Evolutionary conservation across 2,797 vertebrate species (phyloP).

Genomic region (Clarias pachynema): DNA sequence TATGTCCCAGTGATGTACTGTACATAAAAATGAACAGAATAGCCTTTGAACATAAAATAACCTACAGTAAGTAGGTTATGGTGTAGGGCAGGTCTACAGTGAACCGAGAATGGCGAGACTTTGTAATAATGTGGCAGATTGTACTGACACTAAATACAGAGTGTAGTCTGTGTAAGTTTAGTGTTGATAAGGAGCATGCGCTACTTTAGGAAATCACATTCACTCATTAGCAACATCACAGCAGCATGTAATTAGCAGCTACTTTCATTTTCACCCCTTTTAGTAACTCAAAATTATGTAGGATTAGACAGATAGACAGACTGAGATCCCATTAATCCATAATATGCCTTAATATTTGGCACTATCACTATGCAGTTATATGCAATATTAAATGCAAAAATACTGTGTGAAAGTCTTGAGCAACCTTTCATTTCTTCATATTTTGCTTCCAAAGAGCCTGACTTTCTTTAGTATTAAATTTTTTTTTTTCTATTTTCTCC

Average conservation of each 20-base stretch:
- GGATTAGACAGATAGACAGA: no score
- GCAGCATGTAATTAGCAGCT: neutral
- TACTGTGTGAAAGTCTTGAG: no score
- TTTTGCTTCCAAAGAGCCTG: no score
- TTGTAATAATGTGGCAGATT: neutral
- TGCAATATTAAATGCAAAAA: no score
- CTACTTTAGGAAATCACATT: conserved; percentile 7
- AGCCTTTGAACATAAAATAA: neutral
- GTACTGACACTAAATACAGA: neutral
- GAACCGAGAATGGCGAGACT: neutral
- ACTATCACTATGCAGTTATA: no score
- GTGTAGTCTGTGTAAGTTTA: neutral
- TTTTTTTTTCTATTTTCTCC: no score
- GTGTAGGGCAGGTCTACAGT: neutral
- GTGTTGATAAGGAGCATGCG: no score
- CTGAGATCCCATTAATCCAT: no score
- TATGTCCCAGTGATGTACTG: neutral
- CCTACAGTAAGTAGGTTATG: neutral
- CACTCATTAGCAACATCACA: conserved; percentile 5
- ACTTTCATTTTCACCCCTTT: neutral
- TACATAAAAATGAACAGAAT: neutral
- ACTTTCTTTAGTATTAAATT: no score
- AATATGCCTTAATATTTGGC: no score
- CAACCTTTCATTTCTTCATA: no score
- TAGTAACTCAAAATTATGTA: no score